Conservation (phyloP, 1,140 invertebrate genomes). For the Thaumetopoea pityocampa region DNA sequence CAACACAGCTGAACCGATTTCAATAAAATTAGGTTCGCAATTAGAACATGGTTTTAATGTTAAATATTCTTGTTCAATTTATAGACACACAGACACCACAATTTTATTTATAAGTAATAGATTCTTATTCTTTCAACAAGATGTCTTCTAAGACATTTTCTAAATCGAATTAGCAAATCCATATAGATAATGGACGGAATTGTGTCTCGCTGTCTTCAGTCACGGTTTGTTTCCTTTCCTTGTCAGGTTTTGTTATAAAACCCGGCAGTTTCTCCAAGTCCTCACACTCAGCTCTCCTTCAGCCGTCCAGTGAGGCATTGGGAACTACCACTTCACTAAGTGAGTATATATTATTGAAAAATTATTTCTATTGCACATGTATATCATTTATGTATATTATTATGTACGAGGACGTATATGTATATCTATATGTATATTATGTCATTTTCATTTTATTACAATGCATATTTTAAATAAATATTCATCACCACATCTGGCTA, state of each 20-base stretch:
- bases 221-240: conserved; percentile 34
- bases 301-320: conserved; percentile 18
- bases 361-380: not conserved
- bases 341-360: conserved; percentile 10
- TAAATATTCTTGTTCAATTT: no score
- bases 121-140: not conserved
- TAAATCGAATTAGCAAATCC: conserved; percentile 22
- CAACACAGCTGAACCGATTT: no score
- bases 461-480: no score
- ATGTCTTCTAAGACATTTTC: conserved; percentile 2
- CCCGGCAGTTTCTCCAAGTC: conserved; percentile 5
- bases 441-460: no score
- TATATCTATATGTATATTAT: no score
- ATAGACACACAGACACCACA: no score
- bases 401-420: no score
- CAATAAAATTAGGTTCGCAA: no score
- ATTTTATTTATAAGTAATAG: no score
- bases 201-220: conserved; percentile 21
- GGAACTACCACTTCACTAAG: conserved; percentile 23
- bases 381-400: no score
- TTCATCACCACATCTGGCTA: no score
- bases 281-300: conserved; percentile 25
- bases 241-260: conserved; percentile 36
- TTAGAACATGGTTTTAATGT: no score
- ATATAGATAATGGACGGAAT: conserved; percentile 22